A percentile compares a stretch with the other conserved stretches of the same genome.
Evolutionary conservation across 92 coral and sea anemone genomes (phyloP).

Genomic region (Nematostella vectensis): DNA sequence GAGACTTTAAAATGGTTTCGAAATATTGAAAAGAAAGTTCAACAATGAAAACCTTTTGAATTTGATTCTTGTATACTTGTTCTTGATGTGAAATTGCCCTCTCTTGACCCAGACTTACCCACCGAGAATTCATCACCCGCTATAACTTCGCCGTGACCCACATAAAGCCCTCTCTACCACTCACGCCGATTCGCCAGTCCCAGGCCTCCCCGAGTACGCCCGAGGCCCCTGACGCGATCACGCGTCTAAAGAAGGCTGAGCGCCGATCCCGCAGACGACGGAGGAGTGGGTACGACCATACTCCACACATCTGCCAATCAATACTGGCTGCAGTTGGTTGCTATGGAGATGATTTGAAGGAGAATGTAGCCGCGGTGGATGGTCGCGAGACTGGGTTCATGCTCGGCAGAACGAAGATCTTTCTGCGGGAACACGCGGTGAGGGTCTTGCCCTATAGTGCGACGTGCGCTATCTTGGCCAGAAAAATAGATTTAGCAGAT

Average conservation of each 20-base stretch:
- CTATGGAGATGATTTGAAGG: constrained; percentile 39
- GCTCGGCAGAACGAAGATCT: constrained; percentile 67
- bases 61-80: too few species aligned
- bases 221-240: constrained; percentile 26
- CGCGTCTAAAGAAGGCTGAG: constrained; percentile 41
- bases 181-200: not conserved
- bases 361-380: constrained; percentile 22
- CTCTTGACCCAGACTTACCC: constrained; percentile 24
- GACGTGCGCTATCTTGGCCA: not conserved
- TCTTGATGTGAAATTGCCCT: not conserved
- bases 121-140: constrained; percentile 69
- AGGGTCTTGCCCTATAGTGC: too few species aligned
- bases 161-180: constrained; percentile 10
- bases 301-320: constrained; percentile 51
- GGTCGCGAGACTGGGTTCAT: constrained; percentile 24
- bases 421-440: constrained; percentile 62
- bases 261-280: constrained; percentile 50
- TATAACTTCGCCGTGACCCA: constrained; percentile 52
- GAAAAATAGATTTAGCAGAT: not conserved
- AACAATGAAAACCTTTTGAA: too few species aligned
- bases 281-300: constrained; percentile 65
- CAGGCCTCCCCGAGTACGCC: constrained; percentile 18
- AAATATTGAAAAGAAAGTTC: too few species aligned
- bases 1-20: too few species aligned
- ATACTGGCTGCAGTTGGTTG: constrained; percentile 46